Evolutionary conservation across 1,140 invertebrate genomes (phyloP).

Genomic region (Argopecten irradians): DNA sequence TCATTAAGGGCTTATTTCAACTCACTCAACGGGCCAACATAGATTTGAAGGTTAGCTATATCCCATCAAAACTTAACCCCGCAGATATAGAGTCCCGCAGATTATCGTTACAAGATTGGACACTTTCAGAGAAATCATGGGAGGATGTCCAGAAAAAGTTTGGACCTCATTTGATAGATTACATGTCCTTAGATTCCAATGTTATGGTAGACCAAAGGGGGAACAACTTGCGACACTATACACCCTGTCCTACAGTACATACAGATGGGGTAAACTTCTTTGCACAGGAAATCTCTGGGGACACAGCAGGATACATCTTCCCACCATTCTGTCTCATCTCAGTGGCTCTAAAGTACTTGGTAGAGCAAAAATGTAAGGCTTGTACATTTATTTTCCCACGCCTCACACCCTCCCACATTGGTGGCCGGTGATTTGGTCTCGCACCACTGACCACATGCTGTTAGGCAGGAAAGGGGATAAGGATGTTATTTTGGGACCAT

Average conservation of each 20-base stretch:
- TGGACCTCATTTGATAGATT: constrained; percentile 30
- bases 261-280: constrained; percentile 24
- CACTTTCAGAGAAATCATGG: neutral
- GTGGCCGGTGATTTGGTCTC: constrained; percentile 27
- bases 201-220: constrained; percentile 2
- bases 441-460: neutral
- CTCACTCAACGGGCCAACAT: neutral
- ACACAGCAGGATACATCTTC: neutral
- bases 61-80: constrained; percentile 32
- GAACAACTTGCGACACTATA: neutral
- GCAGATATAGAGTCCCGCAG: constrained; percentile 28
- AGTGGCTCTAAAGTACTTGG: neutral
- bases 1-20: constrained; percentile 18
- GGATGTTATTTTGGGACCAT: neutral
- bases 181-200: constrained; percentile 38
- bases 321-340: constrained; percentile 34
- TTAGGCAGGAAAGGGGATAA: neutral
- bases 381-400: constrained; percentile 28
- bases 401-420: neutral
- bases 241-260: neutral
- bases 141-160: neutral
- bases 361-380: neutral
- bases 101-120: neutral
- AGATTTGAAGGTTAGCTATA: constrained; percentile 32
- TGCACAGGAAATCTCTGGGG: neutral